These are phyloP conservation scores for Monoplex corrugatus DNA, from an alignment of 2,888 invertebrate genomes.

Conservation along the genomic window DNA sequence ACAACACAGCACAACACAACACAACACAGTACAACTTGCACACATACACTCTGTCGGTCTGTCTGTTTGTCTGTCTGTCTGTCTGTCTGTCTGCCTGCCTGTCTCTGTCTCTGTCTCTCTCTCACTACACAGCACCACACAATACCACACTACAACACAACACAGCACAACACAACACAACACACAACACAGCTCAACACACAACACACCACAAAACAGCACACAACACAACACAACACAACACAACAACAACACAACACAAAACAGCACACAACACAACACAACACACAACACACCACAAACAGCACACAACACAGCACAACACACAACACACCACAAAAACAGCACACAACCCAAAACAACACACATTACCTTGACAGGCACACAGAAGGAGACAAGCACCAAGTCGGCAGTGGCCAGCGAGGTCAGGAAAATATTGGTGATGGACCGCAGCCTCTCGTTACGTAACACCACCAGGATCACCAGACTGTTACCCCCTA, in stretches of 20 bases:
- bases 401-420: constrained; percentile 54
- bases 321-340: neutral
- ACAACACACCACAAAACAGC: neutral
- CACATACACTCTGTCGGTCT: too few relatives aligned
- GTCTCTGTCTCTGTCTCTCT: too few relatives aligned
- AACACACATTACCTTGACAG: constrained; percentile 54
- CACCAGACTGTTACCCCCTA: constrained; percentile 50
- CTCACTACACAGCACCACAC: neutral
- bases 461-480: constrained; percentile 54
- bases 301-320: neutral
- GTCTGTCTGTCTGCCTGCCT: too few relatives aligned
- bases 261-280: neutral
- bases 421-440: constrained; percentile 55
- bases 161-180: neutral
- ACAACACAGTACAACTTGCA: too few relatives aligned
- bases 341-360: too few relatives aligned
- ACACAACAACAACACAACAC: neutral
- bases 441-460: constrained; percentile 54
- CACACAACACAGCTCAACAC: neutral
- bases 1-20: neutral
- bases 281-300: too few relatives aligned
- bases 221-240: neutral
- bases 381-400: constrained; percentile 52
- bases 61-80: too few relatives aligned
- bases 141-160: neutral